These are phyloP conservation scores for Drosophila maculinotata DNA, from an alignment of 2,888 invertebrate species.

Conservation along the genomic window DNA sequence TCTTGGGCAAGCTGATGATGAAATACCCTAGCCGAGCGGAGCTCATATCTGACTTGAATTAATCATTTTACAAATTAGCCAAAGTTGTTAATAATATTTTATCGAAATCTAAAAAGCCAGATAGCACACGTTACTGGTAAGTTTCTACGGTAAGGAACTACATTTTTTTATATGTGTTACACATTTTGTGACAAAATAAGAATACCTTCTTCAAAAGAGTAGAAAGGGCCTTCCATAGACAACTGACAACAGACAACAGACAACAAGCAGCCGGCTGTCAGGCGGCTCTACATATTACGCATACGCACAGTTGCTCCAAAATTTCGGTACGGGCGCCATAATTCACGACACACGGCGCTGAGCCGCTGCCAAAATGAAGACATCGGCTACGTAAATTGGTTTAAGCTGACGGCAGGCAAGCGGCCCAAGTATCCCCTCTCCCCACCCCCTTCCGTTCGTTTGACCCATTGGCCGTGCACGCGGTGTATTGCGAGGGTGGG, in stretches of 20 bases:
- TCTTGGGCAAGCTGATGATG: not conserved
- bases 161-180: not conserved
- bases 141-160: no score
- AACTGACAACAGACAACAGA: constrained; percentile 27
- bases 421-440: constrained; percentile 17
- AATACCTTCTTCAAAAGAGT: not conserved
- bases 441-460: constrained; percentile 6
- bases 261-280: constrained; percentile 33
- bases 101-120: no score
- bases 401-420: constrained; percentile 72
- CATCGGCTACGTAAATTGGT: constrained; percentile 80
- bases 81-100: no score
- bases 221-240: constrained; percentile 25
- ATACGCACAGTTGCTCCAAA: constrained; percentile 75
- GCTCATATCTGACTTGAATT: not conserved
- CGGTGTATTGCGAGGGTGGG: not conserved
- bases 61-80: no score
- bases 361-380: constrained; percentile 68
- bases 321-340: constrained; percentile 61
- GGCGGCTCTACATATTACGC: constrained; percentile 64
- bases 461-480: constrained; percentile 68
- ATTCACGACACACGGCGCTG: constrained; percentile 78
- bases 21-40: not conserved
- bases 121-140: no score
- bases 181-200: not conserved